phyloP scores from a whole-genome alignment of 2,797 vertebrate genomes.

The Pseudochirops corinnae region DNA sequence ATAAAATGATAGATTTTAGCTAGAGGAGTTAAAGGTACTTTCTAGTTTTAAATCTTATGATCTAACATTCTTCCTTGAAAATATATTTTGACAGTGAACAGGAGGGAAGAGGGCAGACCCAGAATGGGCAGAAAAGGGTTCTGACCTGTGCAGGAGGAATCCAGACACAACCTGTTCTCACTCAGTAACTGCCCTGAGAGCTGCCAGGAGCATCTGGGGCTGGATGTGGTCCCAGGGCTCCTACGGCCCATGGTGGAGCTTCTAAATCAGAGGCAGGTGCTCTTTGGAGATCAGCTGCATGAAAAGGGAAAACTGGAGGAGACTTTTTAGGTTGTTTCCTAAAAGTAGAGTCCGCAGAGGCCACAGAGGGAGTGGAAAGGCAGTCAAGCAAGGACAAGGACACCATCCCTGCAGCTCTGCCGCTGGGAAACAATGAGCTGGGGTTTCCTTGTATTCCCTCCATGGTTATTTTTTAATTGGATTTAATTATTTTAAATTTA shows the following conservation, averaged over 20 bases:
- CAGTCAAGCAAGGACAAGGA: neutral
- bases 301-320: neutral
- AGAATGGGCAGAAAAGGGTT: neutral
- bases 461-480: constrained; percentile 40
- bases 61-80: neutral
- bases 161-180: neutral
- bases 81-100: neutral
- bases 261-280: neutral
- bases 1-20: neutral
- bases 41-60: neutral
- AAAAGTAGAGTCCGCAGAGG: too few species aligned
- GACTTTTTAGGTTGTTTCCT: neutral
- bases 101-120: neutral
- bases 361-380: neutral
- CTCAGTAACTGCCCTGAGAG: neutral
- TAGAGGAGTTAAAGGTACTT: neutral
- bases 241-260: neutral
- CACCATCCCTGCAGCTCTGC: neutral
- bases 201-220: neutral
- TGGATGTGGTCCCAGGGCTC: neutral
- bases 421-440: neutral
- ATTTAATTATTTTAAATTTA: constrained; percentile 70
- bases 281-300: neutral
- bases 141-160: neutral
- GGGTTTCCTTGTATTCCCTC: neutral